These are phyloP conservation scores for Catharus minimus DNA, from an alignment of 2,113 vertebrate genomes.

Conservation along the genomic window DNA sequence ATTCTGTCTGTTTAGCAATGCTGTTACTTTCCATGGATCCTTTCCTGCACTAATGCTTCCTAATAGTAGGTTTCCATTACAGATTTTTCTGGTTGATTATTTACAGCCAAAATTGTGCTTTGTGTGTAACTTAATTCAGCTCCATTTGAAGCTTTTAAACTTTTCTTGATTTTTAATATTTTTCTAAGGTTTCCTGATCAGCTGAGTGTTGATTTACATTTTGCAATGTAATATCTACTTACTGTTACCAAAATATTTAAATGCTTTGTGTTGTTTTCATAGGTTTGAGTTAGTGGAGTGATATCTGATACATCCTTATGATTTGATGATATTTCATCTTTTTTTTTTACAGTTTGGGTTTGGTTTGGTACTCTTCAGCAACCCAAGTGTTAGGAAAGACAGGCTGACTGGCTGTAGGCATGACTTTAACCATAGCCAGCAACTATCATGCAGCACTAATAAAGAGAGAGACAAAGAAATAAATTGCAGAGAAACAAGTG, in stretches of 20 bases:
- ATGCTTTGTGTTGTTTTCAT: background rate
- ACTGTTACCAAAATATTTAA: background rate
- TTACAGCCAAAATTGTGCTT: background rate
- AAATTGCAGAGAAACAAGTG: background rate
- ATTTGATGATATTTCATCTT: background rate
- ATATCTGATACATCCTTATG: background rate
- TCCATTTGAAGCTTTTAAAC: background rate
- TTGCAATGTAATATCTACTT: background rate
- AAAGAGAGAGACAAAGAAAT: background rate
- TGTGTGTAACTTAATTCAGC: background rate
- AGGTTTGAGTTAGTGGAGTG: background rate
- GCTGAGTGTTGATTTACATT: background rate
- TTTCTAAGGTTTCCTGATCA: background rate
- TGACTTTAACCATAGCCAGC: background rate
- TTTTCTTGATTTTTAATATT: background rate
- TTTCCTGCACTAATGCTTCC: background rate
- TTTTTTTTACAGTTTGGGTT: background rate
- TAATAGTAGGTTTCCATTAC: slow-evolving; percentile 18
- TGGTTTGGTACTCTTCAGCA: background rate
- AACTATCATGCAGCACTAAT: background rate
- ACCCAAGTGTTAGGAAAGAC: background rate
- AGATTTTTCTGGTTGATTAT: background rate
- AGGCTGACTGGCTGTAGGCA: background rate
- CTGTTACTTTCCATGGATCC: background rate
- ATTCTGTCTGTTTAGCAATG: background rate